Conservation (phyloP, 2,888 invertebrate genomes). For the Anaspis maculata region DNA sequence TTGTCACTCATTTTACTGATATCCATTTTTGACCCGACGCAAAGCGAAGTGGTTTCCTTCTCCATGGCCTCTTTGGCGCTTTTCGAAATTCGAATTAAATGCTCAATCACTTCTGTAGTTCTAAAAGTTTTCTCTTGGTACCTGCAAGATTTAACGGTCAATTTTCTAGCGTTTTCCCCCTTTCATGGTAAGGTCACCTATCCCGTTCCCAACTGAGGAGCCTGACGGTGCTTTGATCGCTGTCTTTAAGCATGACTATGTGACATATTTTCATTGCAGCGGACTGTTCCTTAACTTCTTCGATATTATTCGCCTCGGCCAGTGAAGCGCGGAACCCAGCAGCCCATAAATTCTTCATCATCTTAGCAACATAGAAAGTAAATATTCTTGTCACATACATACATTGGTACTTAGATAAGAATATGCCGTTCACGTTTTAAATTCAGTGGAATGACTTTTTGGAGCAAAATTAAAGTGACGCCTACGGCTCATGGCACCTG, state of each 20-base stretch:
- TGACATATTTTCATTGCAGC: slow-evolving; percentile 53
- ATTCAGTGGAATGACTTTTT: too few relatives aligned
- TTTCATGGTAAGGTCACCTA: slow-evolving; percentile 30
- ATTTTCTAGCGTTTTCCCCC: neutral
- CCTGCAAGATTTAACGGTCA: slow-evolving; percentile 1
- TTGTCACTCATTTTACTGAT: slow-evolving; percentile 28
- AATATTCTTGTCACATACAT: too few relatives aligned
- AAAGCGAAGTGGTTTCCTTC: slow-evolving; percentile 14
- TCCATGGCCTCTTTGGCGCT: slow-evolving; percentile 23
- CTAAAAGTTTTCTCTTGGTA: slow-evolving; percentile 58
- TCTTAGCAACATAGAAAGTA: too few relatives aligned
- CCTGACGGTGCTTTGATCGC: slow-evolving; percentile 48
- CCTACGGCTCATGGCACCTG: too few relatives aligned
- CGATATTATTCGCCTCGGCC: slow-evolving; percentile 51
- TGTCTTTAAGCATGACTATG: slow-evolving; percentile 55
- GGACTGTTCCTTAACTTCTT: slow-evolving; percentile 59
- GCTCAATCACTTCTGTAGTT: slow-evolving; percentile 57
- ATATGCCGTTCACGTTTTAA: too few relatives aligned
- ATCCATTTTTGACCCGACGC: slow-evolving; percentile 28
- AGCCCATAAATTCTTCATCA: slow-evolving; percentile 61
- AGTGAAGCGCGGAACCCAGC: slow-evolving; percentile 58
- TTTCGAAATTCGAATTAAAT: slow-evolving; percentile 57
- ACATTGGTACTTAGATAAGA: too few relatives aligned
- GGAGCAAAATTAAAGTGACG: too few relatives aligned
- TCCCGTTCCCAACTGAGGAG: slow-evolving; percentile 58